Base-by-base conservation (phyloP, 2,797 vertebrate species). In the Arrhamphus sclerolepis region DNA sequence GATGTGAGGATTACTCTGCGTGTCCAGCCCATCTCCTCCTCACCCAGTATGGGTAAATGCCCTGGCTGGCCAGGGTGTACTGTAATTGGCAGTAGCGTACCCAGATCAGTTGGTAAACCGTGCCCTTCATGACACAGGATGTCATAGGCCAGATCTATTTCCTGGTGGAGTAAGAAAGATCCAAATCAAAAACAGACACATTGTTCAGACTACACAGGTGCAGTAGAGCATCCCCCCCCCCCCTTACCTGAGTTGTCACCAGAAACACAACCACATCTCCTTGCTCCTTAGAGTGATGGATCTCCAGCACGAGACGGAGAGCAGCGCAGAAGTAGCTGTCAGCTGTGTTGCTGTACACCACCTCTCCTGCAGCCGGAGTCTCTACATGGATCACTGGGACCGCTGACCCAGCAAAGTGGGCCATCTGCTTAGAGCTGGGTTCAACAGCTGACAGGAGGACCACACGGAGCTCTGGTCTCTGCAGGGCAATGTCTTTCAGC, bases 231-330 rank as follows among this genome's bases (percentile, higher is more conserved):
- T 51, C 20, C 39, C 20, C 26, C 20, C 11, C 9, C 17, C 6
- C 22, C 14, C 10, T 17, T 54, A 96, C 95, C 77, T 93, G 93
- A 20, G 87, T 89, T 0, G 93, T 95, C 7, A 94, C 92, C 63
- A 97, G 87, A 65, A 97, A 97, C 67, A 95, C 64, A 0, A 93
- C 90, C 0, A 96, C 71, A 38, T 97, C 91, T 0, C 95, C 95
- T 9, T 75, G 70, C 77, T 94, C 93, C 21, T 75, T 79, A 0
- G 94, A 73, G 1, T 51, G 90, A 80, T 97, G 96, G 48, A 97
- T 93, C 73, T 98, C 93, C 20, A 96, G 88, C 46, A 94, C 81
- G 39, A 98, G 93, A 29, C 88, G 86, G 17, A 95, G 57, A 0
- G 94, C 89, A 0, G 94, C 77, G 26, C 86, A 82, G 49, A 96